Evolutionary conservation across 1,140 invertebrate genomes (phyloP), one percentile per base, ranked within the genome.

Genomic region (Melipona quadrifasciata): DNA sequence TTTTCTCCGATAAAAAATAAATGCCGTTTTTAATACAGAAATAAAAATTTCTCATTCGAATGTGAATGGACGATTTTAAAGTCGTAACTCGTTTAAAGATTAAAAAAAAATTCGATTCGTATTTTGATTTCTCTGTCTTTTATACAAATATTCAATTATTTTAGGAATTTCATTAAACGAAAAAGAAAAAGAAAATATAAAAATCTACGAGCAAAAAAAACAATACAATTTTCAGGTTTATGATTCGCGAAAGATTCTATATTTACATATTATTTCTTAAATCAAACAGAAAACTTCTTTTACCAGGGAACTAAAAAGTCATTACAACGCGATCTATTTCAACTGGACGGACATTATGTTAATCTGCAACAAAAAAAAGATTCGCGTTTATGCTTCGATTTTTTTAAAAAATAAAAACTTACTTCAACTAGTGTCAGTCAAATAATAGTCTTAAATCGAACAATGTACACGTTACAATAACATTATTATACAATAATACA

Each of bases 381-480:
- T 27, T 75, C 51, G 61, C 21, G 27, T 79, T n/a, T n/a, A 51
- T 78, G 34, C n/a, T 71, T 78, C 27, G n/a, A 61, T 78, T 51
- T 39, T 70, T 78, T 14, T 78, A 67, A n/a, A 51, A 83, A 77
- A 77, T 77, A 78, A 83, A 82, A 83, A 77, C 81, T 83, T 83
- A 83, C 27, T 77, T 83, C 65, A 83, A 12, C 55, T 83, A 83
- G 75, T 70, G 65, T 83, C 82, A 83, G 82, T 83, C 74, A 70
- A 82, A 82, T 68, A 31, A 82, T 82, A 82, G 77, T 82, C 74
- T 82, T 82, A 80, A 72, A 80, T 80, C 68, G 68, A 70, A 80
- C 57, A 80, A 80, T 84, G 78, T 84, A 84, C 83, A 84, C 31
- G 70, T 73, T 84, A 72, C 57, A 84, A 80, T 68, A 72, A 57